Evolutionary conservation across 2,113 vertebrate species (phyloP), one percentile per base, ranked within the genome.

Genomic region (Argyrosomus japonicus): DNA sequence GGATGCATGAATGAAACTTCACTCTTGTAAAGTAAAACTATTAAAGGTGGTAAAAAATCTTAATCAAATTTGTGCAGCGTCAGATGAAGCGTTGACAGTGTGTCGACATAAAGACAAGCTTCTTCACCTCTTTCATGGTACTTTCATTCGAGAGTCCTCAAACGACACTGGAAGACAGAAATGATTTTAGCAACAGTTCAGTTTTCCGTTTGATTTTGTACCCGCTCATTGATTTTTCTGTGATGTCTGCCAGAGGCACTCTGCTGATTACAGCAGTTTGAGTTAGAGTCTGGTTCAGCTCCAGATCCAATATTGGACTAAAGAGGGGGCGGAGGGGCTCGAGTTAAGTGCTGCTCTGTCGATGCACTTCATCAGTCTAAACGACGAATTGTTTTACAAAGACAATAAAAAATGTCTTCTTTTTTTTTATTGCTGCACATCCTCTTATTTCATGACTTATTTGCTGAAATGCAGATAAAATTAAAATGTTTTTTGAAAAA

Each of bases 231-330:
- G 76, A 84, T 84, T 84, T 81, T 43, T 63, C 53, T 74, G 32
- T 82, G 60, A 61, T 27, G 45, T 79, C 65, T 69, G 86, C 54
- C 43, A 65, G 56, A 54, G 68, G 23, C 67, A 62, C 65, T 84
- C 51, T 73, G 84, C 81, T 88, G 82, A 87, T 77, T 77, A 7
- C 53, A 75, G 71, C 85, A 83, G 58, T 82, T 51, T 82, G 47
- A 62, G 69, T 56, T 25, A 18, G 14, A 47, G 21, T 76, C 56
- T 87, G 86, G 84, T 64, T 72, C 64, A 36, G 11, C 25, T 77
- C 64, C 87, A 71, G 75, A 75, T 86, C 78, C 68, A 36, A 47
- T 77, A 67, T 73, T 25, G 25, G 58, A 21, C 72, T 53, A 2
- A 65, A 53, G 54, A 54, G 2, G 47, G 40, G 67, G 36, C 1